phyloP scores from a whole-genome alignment of 2,113 vertebrate genomes.

The Pristiophorus japonicus region DNA sequence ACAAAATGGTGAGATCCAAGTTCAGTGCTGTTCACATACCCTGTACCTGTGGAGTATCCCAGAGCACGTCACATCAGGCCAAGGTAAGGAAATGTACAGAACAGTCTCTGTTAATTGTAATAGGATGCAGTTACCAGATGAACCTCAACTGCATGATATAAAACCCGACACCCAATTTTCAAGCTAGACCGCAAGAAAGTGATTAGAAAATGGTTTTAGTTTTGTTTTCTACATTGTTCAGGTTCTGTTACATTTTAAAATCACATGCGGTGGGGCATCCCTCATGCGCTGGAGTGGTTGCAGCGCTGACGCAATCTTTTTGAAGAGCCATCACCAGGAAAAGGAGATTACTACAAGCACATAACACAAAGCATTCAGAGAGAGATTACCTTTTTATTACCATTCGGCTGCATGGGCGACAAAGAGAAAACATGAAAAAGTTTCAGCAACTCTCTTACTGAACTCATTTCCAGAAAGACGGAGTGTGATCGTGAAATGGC shows the following conservation, averaged over 20 bases:
- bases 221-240: background rate
- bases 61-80: background rate
- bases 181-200: background rate
- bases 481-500: constrained; percentile 40
- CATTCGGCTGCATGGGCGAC: constrained; percentile 49
- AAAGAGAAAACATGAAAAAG: constrained; percentile 43
- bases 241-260: background rate
- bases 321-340: background rate
- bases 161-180: background rate
- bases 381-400: constrained; percentile 56
- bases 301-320: background rate
- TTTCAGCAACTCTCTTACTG: background rate
- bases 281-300: background rate
- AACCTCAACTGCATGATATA: background rate
- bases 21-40: background rate
- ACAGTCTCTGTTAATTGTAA: background rate
- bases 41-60: background rate
- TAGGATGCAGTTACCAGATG: no score
- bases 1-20: background rate
- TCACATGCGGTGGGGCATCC: background rate
- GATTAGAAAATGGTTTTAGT: background rate
- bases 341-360: constrained; percentile 9
- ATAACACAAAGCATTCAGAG: constrained; percentile 10
- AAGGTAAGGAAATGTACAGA: background rate
- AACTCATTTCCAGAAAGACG: constrained; percentile 35